Evolutionary conservation across 2,888 invertebrate species (phyloP), one percentile per base, ranked within the genome.

Genomic region (Cepaea hortensis): DNA sequence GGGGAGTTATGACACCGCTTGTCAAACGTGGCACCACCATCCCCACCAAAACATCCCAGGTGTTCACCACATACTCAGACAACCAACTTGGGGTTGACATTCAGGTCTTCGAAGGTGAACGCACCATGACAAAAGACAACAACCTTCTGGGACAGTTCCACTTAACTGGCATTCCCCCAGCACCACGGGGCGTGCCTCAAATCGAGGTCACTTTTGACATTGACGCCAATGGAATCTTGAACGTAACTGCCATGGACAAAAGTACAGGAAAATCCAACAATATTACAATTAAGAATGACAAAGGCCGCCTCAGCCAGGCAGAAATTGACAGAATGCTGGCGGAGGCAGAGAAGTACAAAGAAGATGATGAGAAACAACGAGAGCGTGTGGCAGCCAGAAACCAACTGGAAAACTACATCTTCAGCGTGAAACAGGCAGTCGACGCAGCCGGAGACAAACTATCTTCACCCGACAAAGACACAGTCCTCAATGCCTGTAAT

Each of bases 61-160:
- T 89, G 0, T 98, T 98, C 93, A 97, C 98, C 6, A 98, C 98
- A 0, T 98, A 98, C 93, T 95, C 97, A 23, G 98, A 98, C 95
- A 98, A 98, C 92, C 98, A 98, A 93, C 92, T 96, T 6, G 77
- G n/a, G 50, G 77, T 77, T 50, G 77, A 77, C n/a, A 77, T 77
- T 77, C 77, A 77, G 61, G 77, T 77, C n/a, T 77, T 61, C 9
- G 77, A 77, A 77, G 77, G 77, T 77, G 77, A 77, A 20, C 77
- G 98, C 91, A 97, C 98, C 84, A 98, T 98, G 98, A 98, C 98
- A 92, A 98, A 97, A 94, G 98, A 98, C 94, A 98, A 98, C 96
- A 97, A 98, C 88, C 88, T 89, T 62, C 90, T 93, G 81, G 93
- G 93, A 9, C 50, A 77, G 11, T 77, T 77, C 46, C 55, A 77